Evolutionary conservation across 2,113 vertebrate species (phyloP).

Genomic region (Tragelaphus scriptus): DNA sequence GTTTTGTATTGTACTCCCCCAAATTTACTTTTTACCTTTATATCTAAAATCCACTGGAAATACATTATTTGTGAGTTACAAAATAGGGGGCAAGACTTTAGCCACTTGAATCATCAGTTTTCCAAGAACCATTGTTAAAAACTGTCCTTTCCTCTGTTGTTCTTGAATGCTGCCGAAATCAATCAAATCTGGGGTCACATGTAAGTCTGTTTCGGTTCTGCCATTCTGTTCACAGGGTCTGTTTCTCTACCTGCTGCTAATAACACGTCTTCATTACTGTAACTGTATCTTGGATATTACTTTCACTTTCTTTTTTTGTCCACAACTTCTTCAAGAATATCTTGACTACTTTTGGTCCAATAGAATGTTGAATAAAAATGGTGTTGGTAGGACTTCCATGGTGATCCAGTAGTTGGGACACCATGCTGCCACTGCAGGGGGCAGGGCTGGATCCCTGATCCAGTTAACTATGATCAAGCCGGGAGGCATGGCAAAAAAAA

Average conservation of each 20-base stretch:
- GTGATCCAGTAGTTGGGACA: neutral
- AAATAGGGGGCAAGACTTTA: neutral
- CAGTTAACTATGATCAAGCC: neutral
- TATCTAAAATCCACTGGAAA: neutral
- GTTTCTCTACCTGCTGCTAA: neutral
- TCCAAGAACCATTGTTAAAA: neutral
- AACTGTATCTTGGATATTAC: neutral
- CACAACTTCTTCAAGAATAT: neutral
- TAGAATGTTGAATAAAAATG: neutral
- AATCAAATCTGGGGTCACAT: neutral
- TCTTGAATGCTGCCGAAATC: neutral
- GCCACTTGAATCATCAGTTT: neutral
- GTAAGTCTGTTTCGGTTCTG: neutral
- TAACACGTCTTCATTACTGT: neutral
- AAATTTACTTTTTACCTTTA: neutral
- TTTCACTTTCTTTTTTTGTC: neutral
- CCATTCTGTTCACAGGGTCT: neutral
- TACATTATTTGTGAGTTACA: neutral
- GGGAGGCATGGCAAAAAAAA: neutral
- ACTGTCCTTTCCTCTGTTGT: neutral
- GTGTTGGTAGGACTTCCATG: neutral
- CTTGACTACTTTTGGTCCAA: neutral
- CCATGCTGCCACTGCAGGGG: fast-evolving
- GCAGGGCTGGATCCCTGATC: neutral
- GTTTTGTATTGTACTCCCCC: neutral